Evolutionary conservation across 2,888 invertebrate genomes (phyloP).

Genomic region (Clistopyga incitator): DNA sequence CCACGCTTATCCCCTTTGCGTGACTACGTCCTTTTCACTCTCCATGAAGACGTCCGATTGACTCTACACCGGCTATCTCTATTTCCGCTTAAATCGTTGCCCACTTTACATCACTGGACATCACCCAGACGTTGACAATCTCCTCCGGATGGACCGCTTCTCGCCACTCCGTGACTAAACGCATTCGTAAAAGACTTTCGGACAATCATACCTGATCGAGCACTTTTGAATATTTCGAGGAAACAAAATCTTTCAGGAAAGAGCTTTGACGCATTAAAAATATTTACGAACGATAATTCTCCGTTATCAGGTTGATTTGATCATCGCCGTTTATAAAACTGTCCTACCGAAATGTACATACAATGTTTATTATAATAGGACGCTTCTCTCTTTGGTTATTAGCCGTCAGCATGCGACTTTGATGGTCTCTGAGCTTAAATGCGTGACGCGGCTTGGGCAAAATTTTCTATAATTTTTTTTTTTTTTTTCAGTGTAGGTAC

Average conservation of each 20-base stretch:
- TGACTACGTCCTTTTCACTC: slow-evolving; percentile 27
- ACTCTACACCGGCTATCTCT: slow-evolving; percentile 28
- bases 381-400: too few relatives aligned
- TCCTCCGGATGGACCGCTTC: slow-evolving; percentile 45
- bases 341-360: too few relatives aligned
- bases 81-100: slow-evolving; percentile 42
- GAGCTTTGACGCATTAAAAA: slow-evolving; percentile 18
- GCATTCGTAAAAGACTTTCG: slow-evolving; percentile 17
- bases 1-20: slow-evolving; percentile 50
- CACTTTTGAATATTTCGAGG: background rate
- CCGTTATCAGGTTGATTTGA: background rate
- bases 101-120: background rate
- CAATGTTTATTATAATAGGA: too few relatives aligned
- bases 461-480: too few relatives aligned
- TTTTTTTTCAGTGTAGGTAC: background rate
- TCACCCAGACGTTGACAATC: slow-evolving; percentile 35
- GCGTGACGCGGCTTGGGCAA: too few relatives aligned
- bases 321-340: background rate
- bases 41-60: slow-evolving; percentile 60
- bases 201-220: background rate
- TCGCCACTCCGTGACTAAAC: slow-evolving; percentile 17
- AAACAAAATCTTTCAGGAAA: slow-evolving; percentile 2
- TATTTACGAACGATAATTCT: background rate
- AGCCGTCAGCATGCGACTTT: too few relatives aligned
- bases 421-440: too few relatives aligned